Conservation (phyloP, 2,797 vertebrate species). For the Enteromius paludinosus region DNA sequence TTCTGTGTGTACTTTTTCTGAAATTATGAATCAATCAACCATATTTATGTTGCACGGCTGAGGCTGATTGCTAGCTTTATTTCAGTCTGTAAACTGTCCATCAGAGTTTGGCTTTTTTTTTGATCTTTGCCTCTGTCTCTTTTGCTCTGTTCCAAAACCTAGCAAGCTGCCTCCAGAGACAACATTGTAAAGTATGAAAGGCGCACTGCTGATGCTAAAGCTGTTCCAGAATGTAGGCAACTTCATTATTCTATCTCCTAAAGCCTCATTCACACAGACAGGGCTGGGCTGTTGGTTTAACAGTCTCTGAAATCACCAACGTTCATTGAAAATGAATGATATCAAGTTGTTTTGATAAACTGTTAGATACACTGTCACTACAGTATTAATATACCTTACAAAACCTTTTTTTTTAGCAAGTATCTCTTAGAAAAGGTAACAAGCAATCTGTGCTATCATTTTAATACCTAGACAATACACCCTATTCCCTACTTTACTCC, state of each 20-base stretch:
- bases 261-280: neutral
- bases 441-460: neutral
- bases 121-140: conserved; percentile 23
- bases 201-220: neutral
- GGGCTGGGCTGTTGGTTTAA: neutral
- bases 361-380: neutral
- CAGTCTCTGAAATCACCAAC: neutral
- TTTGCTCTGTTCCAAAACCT: conserved; percentile 7
- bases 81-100: conserved; percentile 18
- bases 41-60: conserved; percentile 1
- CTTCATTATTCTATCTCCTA: conserved; percentile 22
- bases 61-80: conserved; percentile 1
- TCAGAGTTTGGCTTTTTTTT: conserved; percentile 3
- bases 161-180: conserved; percentile 6
- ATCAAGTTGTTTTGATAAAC: neutral
- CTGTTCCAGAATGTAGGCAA: neutral
- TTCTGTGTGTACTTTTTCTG: neutral
- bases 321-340: neutral
- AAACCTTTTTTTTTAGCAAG: neutral
- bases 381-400: neutral
- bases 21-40: neutral
- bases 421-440: neutral
- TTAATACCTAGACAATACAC: neutral
- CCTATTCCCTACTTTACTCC: neutral
- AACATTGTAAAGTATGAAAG: conserved; percentile 15